Evolutionary conservation across 2,113 vertebrate species (phyloP), one percentile per base, ranked within the genome.

Genomic region (Boleophthalmus pectinirostris): DNA sequence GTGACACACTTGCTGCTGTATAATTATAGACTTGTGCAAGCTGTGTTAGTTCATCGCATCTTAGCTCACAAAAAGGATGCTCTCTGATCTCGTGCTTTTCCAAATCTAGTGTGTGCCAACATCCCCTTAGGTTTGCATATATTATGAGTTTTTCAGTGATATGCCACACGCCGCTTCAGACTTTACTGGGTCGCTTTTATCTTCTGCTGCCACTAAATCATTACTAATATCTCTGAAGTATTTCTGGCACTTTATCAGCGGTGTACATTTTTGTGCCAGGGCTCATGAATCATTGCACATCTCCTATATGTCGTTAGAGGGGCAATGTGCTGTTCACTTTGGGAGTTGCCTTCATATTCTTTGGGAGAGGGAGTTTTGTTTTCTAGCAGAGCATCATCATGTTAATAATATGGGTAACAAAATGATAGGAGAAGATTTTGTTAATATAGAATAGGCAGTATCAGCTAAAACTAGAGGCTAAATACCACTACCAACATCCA

Each of bases 281-380:
- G 25, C 69, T 66, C 68, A 73, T 81, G 38, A 75, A 85, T 84
- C 15, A 18, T 68, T 86, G 85, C 68, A 73, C 68, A 58, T 84
- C 56, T 70, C 73, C 65, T 69, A 57, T 49, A 67, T 74, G 70
- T 57, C 78, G 74, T 83, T 80, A 74, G 72, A 82, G 64, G 74
- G 69, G 65, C 54, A 15, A 45, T 69, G 74, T 70, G 68, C 65
- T 70, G 74, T 78, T 84, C 70, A 74, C 68, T 81, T 73, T 80
- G 82, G 80, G 70, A 25, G 66, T 61, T 77, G 69, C 38, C 58
- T 70, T 88, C 88, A 70, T 23, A 61, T 75, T 85, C 81, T 73
- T 63, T 65, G 77, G 77, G 73, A 66, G 45, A 77, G 51, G 47
- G 18, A 68, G 51, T 69, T 76, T 89, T 89, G 82, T 88, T 92